phyloP scores from a whole-genome alignment of 2,888 invertebrate genomes.

The Drosophila ustulata region DNA sequence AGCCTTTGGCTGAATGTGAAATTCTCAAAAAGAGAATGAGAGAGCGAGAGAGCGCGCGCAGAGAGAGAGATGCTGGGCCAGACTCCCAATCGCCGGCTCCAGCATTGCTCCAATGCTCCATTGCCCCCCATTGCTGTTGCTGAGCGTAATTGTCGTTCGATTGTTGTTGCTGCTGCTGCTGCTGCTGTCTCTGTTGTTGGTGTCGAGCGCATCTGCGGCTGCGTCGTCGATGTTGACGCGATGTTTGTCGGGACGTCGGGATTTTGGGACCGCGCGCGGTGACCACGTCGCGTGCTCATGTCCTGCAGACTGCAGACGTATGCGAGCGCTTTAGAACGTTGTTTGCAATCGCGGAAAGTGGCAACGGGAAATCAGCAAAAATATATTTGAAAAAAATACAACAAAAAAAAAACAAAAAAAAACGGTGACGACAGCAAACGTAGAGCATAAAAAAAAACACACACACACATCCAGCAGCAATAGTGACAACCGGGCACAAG shows the following conservation, averaged over 20 bases:
- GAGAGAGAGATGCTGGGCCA: slow-evolving; percentile 23
- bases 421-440: slow-evolving; percentile 52
- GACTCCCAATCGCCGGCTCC: slow-evolving; percentile 36
- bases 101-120: slow-evolving; percentile 43
- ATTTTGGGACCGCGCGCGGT: slow-evolving; percentile 40
- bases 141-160: slow-evolving; percentile 32
- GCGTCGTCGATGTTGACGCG: slow-evolving; percentile 25
- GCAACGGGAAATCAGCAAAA: slow-evolving; percentile 53
- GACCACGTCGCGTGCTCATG: slow-evolving; percentile 53
- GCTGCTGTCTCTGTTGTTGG: slow-evolving; percentile 16
- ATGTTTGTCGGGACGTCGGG: slow-evolving; percentile 29
- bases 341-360: slow-evolving; percentile 78
- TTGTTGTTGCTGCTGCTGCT: slow-evolving; percentile 20
- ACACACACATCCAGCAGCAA: not conserved
- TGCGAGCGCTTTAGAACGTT: slow-evolving; percentile 76
- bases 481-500: slow-evolving; percentile 20
- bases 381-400: not conserved
- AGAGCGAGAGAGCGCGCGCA: not conserved
- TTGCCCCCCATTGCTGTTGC: slow-evolving; percentile 43
- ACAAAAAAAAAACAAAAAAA: not conserved
- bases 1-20: slow-evolving; percentile 37
- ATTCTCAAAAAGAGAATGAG: not conserved
- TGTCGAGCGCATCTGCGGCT: slow-evolving; percentile 22
- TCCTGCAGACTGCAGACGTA: slow-evolving; percentile 74
- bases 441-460: not conserved